Evolutionary conservation across 2,113 vertebrate genomes (phyloP), one percentile per base, ranked within the genome.

Genomic region (Actenoides hombroni): DNA sequence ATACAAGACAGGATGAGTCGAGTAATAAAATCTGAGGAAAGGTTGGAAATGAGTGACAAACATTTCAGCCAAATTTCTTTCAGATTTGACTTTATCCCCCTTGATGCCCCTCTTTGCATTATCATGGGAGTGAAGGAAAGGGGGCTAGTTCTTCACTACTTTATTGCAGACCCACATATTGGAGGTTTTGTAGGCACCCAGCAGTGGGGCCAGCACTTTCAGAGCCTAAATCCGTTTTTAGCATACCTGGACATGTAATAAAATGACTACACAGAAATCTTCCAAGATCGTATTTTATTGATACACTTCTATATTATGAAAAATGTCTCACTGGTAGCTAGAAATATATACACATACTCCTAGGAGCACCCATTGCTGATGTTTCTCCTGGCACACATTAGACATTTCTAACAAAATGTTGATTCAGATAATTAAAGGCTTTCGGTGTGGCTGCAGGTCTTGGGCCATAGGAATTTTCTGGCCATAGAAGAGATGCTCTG

Each of bases 211-310:
- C 9, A 65, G 44, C 44, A 71, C 56, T 94, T 90, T 18, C 5
- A 39, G 73, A 86, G 49, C 44, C 74, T 94, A 93, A 96, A 75
- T 84, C 94, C 90, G 25, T 96, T 86, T 93, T 78, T 81, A 77
- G 64, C 93, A 96, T 95, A 92, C 59, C 77, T 79, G 70, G 65
- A 84, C 95, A 40, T 89, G 88, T 96, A 92, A 94, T 86, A 76
- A 93, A 95, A 76, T 57, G 96, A 94, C 77, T 94, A n/a, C 40
- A 74, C 19, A 92, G 51, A 75, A 92, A 64, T 19, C 13, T 75
- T 79, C 46, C 5, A 2, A 65, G 77, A 76, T 75, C 56, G 24
- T 40, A 16, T 88, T 94, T 65, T 94, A 79, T 64, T 53, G 76
- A 86, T 79, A 53, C 6, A 5, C 6, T 31, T 81, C 13, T 7